Evolutionary conservation across 1,140 invertebrate genomes (phyloP).

Genomic region (Rhyzopertha dominica): DNA sequence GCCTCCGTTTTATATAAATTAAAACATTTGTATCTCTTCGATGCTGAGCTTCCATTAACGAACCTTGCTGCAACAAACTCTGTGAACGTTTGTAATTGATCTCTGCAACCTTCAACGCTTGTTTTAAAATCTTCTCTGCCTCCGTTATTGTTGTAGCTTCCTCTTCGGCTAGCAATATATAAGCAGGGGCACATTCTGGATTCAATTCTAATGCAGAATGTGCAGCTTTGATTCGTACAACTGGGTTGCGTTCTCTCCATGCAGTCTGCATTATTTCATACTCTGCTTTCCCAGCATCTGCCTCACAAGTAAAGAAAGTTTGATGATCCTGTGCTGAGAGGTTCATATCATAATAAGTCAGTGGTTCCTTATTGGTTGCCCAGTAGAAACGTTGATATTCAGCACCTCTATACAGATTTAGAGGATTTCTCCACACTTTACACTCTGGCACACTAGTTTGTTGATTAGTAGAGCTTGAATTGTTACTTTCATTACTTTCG

Average conservation of each 20-base stretch:
- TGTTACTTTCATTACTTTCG: constrained; percentile 48
- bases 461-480: constrained; percentile 44
- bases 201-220: constrained; percentile 87
- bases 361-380: constrained; percentile 87
- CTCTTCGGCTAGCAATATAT: constrained; percentile 94
- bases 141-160: constrained; percentile 89
- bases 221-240: constrained; percentile 86
- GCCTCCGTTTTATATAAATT: constrained; percentile 88
- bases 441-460: constrained; percentile 70
- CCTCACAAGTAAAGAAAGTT: constrained; percentile 95
- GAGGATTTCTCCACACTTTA: constrained; percentile 97
- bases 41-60: constrained; percentile 68
- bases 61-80: constrained; percentile 58
- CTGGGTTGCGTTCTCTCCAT: constrained; percentile 92
- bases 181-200: constrained; percentile 90
- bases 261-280: constrained; percentile 98
- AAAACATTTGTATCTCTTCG: constrained; percentile 92
- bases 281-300: constrained; percentile 79
- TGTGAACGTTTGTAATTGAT: constrained; percentile 79
- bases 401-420: constrained; percentile 91
- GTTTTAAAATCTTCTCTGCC: constrained; percentile 81
- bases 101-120: constrained; percentile 85
- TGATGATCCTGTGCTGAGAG: constrained; percentile 98
- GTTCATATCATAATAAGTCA: constrained; percentile 99
- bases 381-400: constrained; percentile 93